Evolutionary conservation across 2,113 vertebrate species (phyloP).

Genomic region (Callipepla californica): DNA sequence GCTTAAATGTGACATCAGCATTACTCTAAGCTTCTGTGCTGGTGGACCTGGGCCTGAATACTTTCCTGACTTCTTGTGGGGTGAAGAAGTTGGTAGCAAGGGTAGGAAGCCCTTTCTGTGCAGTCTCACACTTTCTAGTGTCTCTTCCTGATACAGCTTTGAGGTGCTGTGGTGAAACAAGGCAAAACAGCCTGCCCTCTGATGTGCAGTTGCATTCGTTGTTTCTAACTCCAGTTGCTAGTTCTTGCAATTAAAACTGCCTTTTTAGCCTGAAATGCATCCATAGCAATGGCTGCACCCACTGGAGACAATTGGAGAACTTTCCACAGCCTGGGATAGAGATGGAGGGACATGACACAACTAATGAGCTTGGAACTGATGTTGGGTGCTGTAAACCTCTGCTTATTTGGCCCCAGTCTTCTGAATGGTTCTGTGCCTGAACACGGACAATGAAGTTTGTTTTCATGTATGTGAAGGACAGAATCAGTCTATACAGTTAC

Average conservation of each 20-base stretch:
- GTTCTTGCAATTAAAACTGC: neutral
- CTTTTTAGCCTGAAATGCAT: neutral
- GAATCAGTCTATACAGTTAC: rapidly evolving
- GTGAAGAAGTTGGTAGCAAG: neutral
- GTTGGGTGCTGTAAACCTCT: neutral
- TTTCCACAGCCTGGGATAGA: neutral
- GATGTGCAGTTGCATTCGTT: neutral
- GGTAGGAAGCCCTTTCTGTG: neutral
- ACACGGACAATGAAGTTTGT: neutral
- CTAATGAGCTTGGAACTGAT: neutral
- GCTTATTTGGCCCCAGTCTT: neutral
- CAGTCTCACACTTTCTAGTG: rapidly evolving
- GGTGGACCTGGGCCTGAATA: neutral
- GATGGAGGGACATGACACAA: neutral
- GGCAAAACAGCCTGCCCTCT: rapidly evolving
- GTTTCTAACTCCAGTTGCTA: neutral
- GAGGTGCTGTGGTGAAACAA: neutral
- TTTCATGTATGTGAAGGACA: neutral
- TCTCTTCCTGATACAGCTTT: neutral
- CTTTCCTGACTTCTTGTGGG: neutral
- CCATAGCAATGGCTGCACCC: neutral
- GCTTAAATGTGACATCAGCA: neutral
- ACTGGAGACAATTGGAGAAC: neutral
- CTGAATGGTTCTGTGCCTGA: neutral
- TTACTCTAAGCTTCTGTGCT: neutral